Evolutionary conservation across 2,888 invertebrate species (phyloP), one percentile per base, ranked within the genome.

Genomic region (Agonopterix heracliana): DNA sequence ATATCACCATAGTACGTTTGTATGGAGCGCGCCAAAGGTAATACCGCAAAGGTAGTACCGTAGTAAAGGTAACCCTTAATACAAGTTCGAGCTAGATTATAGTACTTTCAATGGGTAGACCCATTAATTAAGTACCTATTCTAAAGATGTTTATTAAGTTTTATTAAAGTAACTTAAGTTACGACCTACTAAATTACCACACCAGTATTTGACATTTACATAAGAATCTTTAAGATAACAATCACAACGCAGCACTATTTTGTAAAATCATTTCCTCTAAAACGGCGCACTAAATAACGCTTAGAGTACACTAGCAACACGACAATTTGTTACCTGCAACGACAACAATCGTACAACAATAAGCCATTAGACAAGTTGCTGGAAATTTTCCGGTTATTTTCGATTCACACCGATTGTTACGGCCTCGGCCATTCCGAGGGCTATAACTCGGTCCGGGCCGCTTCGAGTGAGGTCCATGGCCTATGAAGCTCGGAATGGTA

Each of bases 341-440:
- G 67, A 67, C 68, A 70, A 71, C 72, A 71, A 70, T 71, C 60
- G 65, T 68, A 81, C 80, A 86, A 86, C 85, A 87, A 85, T 87
- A 81, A 79, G 77, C 85, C 75, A 86, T 87, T 87, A 87, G 86
- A 85, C 78, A 81, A 78, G 72, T 80, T 78, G 83, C 45, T 78
- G 71, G 80, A 85, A 79, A 86, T 86, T 87, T 87, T 85, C 87
- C 83, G 83, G 82, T 81, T 81, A 83, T 87, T 87, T 86, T 80
- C 81, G 83, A 86, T 86, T 87, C 82, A 80, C 80, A 73, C 70
- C 78, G 81, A 85, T 85, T 81, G 87, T 81, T 80, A 78, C 68
- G 71, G 74, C 66, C 70, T 72, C 74, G 73, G 73, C 69, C 73
- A 71, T 78, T 77, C 71, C 65, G 61, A 72, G 71, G 73, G 76